Conservation (phyloP, 2,888 invertebrate species). For the Saturnia pavonia region DNA sequence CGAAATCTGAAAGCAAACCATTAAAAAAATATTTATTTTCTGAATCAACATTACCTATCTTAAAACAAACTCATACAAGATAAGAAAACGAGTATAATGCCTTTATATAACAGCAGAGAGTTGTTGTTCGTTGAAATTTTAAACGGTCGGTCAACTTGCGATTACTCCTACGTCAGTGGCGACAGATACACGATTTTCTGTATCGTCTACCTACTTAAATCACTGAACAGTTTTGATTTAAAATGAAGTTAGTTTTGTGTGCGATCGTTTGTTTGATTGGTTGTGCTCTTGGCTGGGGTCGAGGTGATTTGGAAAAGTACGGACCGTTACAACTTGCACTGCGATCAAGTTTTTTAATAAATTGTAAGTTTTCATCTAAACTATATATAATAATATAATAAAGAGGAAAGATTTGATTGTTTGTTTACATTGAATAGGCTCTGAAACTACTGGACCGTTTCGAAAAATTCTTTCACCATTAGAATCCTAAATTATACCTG, state of each 20-base stretch:
- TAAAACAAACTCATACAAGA: neutral
- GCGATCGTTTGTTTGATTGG: constrained; percentile 37
- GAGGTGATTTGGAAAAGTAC: constrained; percentile 64
- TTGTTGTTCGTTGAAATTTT: neutral
- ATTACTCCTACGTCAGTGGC: constrained; percentile 1
- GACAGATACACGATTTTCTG: neutral
- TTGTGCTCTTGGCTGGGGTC: constrained; percentile 41
- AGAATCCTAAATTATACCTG: too few relatives aligned
- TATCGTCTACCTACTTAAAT: neutral
- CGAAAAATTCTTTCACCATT: too few relatives aligned
- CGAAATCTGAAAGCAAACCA: neutral
- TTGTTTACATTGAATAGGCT: too few relatives aligned
- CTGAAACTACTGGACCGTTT: too few relatives aligned
- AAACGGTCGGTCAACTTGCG: constrained; percentile 16
- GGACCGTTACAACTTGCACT: constrained; percentile 64
- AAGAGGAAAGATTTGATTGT: too few relatives aligned
- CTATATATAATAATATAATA: too few relatives aligned
- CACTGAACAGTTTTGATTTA: constrained; percentile 5
- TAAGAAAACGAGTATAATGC: constrained; percentile 10
- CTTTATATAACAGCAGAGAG: neutral
- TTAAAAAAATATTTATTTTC: neutral
- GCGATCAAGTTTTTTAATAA: constrained; percentile 57
- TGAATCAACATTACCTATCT: neutral
- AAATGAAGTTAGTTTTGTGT: constrained; percentile 33
- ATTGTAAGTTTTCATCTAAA: constrained; percentile 75